Base-by-base conservation (phyloP, 2,797 vertebrate species). In the Aphelocoma californica region DNA sequence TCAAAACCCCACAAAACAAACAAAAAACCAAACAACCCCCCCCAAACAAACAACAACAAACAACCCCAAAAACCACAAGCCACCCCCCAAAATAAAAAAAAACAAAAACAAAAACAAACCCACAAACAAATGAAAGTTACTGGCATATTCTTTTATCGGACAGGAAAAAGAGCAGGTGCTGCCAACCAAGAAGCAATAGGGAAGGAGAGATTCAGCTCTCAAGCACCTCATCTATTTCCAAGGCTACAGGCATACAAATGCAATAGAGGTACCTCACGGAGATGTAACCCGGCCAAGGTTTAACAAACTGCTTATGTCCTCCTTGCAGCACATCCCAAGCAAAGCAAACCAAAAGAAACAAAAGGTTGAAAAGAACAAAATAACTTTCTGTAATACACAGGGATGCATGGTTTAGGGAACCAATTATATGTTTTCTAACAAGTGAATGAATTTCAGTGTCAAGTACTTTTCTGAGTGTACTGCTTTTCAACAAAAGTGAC, bases 221-320 rank as follows among this genome's bases (percentile, higher is more conserved):
- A 83, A 91, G 85, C 53, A 92, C 26, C 36, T 92, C 23, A 83
- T 88, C 53, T 83, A 92, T 81, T 84, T 93, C 77, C 77, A 92
- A 75, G 72, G 65, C 72, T 92, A 91, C 73, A 92, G 32, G 58
- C 44, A 84, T 14, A 84, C 45, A 93, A 91, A 85, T 25, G 26
- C 70, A 71, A 81, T 23, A 85, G 72, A 78, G 29, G 32, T 60
- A 78, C 51, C 38, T 23, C 67, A 83, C 4, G 5, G 38, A 92
- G 28, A 58, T 32, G 28, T 29, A 92, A 29, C 11, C 32, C 8
- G 2, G 20, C 31, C 28, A 84, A 71, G 66, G 75, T 53, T 58
- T 84, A 94, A 85, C 57, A 75, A 65, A 88, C 34, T 72, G 20
- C 82, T 90, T 79, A 83, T 83, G 92, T 93, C 51, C 70, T 70